Conservation (phyloP, 2,888 invertebrate genomes). For the Patella depressa region DNA sequence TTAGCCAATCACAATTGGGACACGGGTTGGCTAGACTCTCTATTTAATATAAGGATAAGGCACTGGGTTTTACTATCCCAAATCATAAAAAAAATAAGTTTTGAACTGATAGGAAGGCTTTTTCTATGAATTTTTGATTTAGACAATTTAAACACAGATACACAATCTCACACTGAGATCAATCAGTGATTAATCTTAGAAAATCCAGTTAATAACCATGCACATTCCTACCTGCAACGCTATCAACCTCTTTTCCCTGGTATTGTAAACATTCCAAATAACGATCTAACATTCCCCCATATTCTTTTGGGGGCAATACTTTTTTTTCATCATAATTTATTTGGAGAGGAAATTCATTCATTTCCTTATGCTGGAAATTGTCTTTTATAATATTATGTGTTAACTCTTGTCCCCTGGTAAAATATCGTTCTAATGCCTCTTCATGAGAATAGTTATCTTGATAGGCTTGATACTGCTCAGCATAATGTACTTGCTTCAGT, state of each 20-base stretch:
- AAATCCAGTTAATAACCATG: no score
- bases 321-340: constrained; percentile 13
- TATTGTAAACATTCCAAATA: constrained; percentile 33
- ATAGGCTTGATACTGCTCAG: neutral
- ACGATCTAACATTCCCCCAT: constrained; percentile 37
- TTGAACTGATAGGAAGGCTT: no score
- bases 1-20: no score
- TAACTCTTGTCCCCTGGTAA: neutral
- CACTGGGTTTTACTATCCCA: no score
- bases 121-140: no score
- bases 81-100: no score
- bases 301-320: constrained; percentile 16
- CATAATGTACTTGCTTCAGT: neutral
- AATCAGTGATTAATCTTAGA: no score
- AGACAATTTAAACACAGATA: no score
- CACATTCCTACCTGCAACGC: constrained; percentile 13
- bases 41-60: no score
- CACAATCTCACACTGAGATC: no score
- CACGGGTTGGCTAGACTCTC: no score
- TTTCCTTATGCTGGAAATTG: neutral
- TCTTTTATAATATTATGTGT: neutral
- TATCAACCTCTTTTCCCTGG: constrained; percentile 3
- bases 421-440: neutral
- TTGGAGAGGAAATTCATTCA: neutral
- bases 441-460: neutral